These are phyloP conservation scores for human DNA, from an alignment of 2,113 vertebrate genomes.

Conservation along the genomic window GRCh38 chr5:59222001-59222500, in stretches of 20 bases:
- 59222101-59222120: background rate
- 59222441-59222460: background rate
- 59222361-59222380: background rate
- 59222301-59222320: background rate
- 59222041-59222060: background rate
- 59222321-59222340: background rate
- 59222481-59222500: background rate
- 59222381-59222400: background rate
- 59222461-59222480: background rate
- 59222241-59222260: background rate
- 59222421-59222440: background rate
- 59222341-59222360: background rate
- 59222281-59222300: background rate
- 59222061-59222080: background rate
- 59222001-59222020: background rate
- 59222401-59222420: background rate
- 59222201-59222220: background rate
- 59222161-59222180: background rate
- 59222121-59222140: background rate
- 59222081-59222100: background rate
- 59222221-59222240: background rate
- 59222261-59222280: background rate
- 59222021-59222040: no score
- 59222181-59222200: no score
- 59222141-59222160: background rate